Evolutionary conservation across 2,113 vertebrate species (phyloP).

Genomic region (Xerus inauris): DNA sequence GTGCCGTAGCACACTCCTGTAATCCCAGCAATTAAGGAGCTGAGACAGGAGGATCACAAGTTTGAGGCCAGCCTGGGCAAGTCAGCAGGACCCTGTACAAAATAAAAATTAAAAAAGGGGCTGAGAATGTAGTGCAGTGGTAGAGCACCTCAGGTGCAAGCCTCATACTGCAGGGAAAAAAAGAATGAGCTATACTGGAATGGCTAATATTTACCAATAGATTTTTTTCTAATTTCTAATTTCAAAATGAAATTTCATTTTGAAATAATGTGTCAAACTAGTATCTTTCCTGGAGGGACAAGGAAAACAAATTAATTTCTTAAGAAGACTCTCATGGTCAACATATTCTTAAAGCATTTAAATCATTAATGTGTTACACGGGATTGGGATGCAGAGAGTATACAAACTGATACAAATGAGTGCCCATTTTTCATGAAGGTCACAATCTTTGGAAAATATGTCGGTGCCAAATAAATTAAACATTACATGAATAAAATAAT

Average conservation of each 20-base stretch:
- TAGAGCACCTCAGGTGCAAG: too few species aligned
- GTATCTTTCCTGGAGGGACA: background rate
- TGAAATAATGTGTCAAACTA: constrained; percentile 3
- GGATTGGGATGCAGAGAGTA: background rate
- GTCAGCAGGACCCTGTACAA: background rate
- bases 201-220: background rate
- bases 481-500: background rate
- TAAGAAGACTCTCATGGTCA: background rate
- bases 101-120: background rate
- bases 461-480: background rate
- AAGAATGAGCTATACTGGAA: background rate
- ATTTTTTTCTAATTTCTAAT: constrained; percentile 28
- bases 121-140: background rate
- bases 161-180: background rate
- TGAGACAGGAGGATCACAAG: background rate
- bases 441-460: background rate
- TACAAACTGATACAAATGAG: background rate
- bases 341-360: background rate
- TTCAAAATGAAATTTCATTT: background rate
- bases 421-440: constrained; percentile 24
- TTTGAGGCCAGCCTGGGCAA: background rate
- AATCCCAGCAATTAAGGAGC: background rate
- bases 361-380: background rate
- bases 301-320: constrained; percentile 27
- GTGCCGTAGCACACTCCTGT: background rate